Evolutionary conservation across 2,888 invertebrate species (phyloP), one percentile per base, ranked within the genome.

Genomic region (Cheilosia variabilis): DNA sequence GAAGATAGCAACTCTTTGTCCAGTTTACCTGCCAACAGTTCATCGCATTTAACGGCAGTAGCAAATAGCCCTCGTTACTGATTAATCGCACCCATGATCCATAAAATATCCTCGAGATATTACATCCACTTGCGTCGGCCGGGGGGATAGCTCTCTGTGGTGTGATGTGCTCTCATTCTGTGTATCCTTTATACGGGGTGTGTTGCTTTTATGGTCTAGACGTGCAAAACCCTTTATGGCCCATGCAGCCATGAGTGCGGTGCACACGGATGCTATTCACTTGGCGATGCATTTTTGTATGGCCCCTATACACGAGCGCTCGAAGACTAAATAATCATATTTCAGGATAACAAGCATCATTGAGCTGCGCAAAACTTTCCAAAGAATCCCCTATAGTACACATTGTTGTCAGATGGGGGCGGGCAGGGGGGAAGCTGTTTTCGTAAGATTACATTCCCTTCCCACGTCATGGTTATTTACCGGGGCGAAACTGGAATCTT

Each of bases 331-430:
- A 81, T 81, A 81, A 81, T 76, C 81, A 77, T 81, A 81, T 71
- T 76, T 81, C 76, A 71, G 50, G 69, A 76, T 81, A 81, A 81
- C 81, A 81, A 81, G 81, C 81, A 76, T 81, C 76, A 81, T 81
- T 81, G 76, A 62, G 81, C 65, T 76, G 63, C 43, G 63, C 43
- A 76, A 65, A 76, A 65, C 19, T 76, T 81, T 69, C 55, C 17
- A 68, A 76, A 75, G 57, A 63, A 69, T 76, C 34, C 41, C 24
- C 50, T 24, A 69, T 45, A 31, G 27, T 9, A 31, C 31, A 31
- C 31, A 55, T 47, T 37, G 60, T 55, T 63, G 57, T n/a, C 27
- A 13, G 15, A 19, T 15, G 31, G 31, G 1, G 13, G 4, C 55
- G 4, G 1, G 27, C 1, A 2, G 27, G 6, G 27, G 27, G 27